Evolutionary conservation across 2,888 invertebrate species (phyloP).

Genomic region (Hemaris fuciformis): DNA sequence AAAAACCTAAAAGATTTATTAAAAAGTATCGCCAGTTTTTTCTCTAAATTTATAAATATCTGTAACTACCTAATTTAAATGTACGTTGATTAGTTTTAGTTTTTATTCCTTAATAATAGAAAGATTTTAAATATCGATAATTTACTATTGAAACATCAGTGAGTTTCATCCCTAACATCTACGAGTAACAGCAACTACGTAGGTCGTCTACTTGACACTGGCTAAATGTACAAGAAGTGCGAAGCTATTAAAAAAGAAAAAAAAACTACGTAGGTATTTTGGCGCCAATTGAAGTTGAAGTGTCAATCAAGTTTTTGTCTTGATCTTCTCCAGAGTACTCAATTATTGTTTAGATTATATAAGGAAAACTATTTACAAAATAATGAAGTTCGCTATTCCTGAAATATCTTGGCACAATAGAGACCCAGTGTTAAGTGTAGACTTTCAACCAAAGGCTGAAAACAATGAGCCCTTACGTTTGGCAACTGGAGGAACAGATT

Average conservation of each 20-base stretch:
- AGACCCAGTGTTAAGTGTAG: slow-evolving; percentile 95
- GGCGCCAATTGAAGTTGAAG: slow-evolving; percentile 8
- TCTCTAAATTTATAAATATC: too few species aligned
- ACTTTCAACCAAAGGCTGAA: slow-evolving; percentile 86
- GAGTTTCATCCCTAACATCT: neutral
- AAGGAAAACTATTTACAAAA: too few species aligned
- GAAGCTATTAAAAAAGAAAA: too few species aligned
- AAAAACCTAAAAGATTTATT: neutral
- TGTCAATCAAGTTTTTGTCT: neutral
- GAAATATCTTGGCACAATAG: slow-evolving; percentile 99
- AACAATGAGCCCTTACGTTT: slow-evolving; percentile 85
- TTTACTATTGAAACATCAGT: neutral
- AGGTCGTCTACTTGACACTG: too few species aligned
- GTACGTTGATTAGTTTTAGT: too few species aligned
- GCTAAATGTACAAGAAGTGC: too few species aligned
- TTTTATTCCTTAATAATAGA: too few species aligned
- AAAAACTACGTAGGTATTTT: neutral
- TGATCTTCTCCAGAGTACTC: neutral
- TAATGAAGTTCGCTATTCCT: slow-evolving; percentile 96
- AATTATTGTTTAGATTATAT: too few species aligned
- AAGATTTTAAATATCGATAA: too few species aligned
- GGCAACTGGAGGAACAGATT: slow-evolving; percentile 95
- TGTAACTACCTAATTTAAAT: too few species aligned
- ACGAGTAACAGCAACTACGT: neutral
- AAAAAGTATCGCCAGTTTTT: too few species aligned